These are phyloP conservation scores for Pangasius larnaudii DNA, from an alignment of 2,797 vertebrate species.

Conservation along the genomic window DNA sequence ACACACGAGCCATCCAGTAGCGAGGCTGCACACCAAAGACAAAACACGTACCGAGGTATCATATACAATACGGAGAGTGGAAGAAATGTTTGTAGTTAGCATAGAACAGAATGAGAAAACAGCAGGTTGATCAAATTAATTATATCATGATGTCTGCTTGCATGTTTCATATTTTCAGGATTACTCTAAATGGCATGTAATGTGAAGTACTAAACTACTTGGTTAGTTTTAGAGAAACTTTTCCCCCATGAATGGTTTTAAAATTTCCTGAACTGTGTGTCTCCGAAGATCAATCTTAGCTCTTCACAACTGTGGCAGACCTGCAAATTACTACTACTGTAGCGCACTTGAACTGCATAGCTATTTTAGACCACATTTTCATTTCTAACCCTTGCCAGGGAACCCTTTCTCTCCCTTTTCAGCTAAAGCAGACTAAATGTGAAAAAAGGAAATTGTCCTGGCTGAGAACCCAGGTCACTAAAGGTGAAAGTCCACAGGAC, in stretches of 20 bases:
- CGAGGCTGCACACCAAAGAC: conserved; percentile 85
- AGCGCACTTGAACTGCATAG: neutral
- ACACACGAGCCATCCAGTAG: conserved; percentile 91
- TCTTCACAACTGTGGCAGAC: neutral
- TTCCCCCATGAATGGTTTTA: neutral
- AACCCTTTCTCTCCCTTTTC: neutral
- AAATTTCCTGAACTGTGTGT: neutral
- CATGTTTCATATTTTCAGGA: neutral
- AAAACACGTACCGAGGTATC: conserved; percentile 92
- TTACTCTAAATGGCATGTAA: neutral
- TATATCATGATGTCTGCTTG: neutral
- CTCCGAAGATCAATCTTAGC: neutral
- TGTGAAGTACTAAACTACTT: neutral
- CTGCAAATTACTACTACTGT: too few relatives aligned
- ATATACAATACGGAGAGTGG: too few relatives aligned
- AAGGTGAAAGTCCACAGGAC: neutral
- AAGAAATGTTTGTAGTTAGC: neutral
- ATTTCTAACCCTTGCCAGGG: neutral
- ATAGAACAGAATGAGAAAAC: neutral
- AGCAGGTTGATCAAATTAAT: neutral
- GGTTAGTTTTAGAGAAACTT: neutral
- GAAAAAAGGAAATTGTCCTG: neutral
- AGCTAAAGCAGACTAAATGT: neutral
- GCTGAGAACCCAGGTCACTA: neutral
- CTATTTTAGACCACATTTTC: neutral